phyloP scores from a whole-genome alignment of 2,888 invertebrate species.

The Dryococelus australis region DNA sequence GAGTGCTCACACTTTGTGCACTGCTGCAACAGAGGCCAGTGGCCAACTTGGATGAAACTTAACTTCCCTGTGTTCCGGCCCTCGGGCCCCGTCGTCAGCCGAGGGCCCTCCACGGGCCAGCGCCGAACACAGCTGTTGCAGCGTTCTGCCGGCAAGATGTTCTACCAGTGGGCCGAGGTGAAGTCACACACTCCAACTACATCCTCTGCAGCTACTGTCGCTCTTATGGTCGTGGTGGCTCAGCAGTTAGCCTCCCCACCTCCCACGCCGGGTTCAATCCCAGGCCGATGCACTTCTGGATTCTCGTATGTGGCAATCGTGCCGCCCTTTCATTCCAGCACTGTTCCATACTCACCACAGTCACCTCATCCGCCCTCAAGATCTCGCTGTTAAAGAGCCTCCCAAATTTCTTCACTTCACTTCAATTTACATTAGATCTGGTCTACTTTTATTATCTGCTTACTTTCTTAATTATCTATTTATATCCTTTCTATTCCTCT shows the following conservation, averaged over 20 bases:
- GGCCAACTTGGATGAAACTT: constrained; percentile 98
- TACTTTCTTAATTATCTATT: not conserved
- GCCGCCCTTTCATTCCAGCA: too few relatives aligned
- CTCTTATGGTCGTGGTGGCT: not conserved
- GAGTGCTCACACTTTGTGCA: constrained; percentile 98
- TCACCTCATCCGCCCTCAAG: too few relatives aligned
- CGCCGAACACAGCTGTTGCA: constrained; percentile 77
- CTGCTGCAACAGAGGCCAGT: constrained; percentile 96
- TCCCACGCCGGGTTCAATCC: too few relatives aligned
- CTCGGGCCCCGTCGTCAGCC: constrained; percentile 65
- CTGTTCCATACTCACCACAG: too few relatives aligned
- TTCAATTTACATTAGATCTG: not conserved
- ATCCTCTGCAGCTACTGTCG: not conserved
- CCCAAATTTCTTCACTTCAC: too few relatives aligned
- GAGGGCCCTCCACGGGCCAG: constrained; percentile 64
- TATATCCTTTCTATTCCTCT: too few relatives aligned
- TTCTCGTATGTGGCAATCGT: too few relatives aligned
- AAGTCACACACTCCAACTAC: constrained; percentile 45
- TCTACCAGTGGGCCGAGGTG: constrained; percentile 96
- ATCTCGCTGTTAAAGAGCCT: too few relatives aligned
- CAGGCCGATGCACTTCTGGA: too few relatives aligned
- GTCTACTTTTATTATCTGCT: not conserved
- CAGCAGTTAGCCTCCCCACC: too few relatives aligned
- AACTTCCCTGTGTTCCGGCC: constrained; percentile 78
- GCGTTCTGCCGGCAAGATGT: constrained; percentile 93